Evolutionary conservation across 1,140 invertebrate species (phyloP).

Genomic region (Drosophila melanica): DNA sequence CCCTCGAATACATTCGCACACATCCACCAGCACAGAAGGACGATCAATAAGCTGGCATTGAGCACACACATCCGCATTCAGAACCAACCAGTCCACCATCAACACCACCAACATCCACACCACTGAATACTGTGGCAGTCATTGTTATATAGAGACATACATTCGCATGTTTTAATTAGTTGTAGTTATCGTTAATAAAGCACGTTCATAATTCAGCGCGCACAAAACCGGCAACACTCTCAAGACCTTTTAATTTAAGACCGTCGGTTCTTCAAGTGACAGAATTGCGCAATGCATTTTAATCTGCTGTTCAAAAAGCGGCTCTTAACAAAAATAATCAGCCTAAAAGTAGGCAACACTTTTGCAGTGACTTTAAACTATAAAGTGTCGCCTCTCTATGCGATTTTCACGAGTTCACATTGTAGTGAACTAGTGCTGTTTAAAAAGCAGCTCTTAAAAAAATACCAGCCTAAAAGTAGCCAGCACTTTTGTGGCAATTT

Average conservation of each 20-base stretch:
- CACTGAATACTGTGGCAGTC: conserved; percentile 52
- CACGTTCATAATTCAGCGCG: conserved; percentile 29
- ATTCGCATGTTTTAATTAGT: conserved; percentile 55
- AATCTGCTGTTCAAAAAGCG: neutral
- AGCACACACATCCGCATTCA: conserved; percentile 4
- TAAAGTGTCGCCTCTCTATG: neutral
- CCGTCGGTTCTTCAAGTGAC: neutral
- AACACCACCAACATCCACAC: conserved; percentile 16
- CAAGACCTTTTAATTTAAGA: neutral
- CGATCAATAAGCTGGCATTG: conserved; percentile 50
- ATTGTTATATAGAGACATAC: conserved; percentile 73
- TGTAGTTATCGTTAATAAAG: conserved; percentile 76
- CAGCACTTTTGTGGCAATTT: no score
- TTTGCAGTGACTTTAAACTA: neutral
- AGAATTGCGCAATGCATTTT: neutral
- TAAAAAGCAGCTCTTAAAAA: no score
- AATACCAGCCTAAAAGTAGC: no score
- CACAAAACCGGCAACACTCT: conserved; percentile 9
- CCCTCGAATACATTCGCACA: conserved; percentile 85
- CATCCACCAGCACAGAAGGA: conserved; percentile 81
- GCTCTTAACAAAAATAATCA: neutral
- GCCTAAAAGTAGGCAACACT: neutral
- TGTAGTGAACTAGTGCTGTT: neutral
- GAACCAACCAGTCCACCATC: conserved; percentile 30
- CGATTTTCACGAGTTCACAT: neutral